Evolutionary conservation across 1,140 invertebrate genomes (phyloP).

Genomic region (Diorhabda sublineata): DNA sequence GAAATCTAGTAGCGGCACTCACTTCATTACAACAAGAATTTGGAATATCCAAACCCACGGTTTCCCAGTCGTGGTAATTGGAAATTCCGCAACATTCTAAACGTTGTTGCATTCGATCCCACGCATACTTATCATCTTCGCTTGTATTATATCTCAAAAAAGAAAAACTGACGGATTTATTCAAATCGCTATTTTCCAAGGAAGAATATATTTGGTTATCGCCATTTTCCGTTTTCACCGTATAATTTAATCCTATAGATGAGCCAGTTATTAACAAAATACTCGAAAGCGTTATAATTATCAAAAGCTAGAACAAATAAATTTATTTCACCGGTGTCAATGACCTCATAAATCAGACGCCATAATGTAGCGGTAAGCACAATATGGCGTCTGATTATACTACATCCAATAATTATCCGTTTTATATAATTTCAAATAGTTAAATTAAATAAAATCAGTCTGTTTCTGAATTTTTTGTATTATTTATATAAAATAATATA

Average conservation of each 20-base stretch:
- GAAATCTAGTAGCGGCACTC: background rate
- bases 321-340: too few relatives aligned
- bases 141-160: background rate
- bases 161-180: background rate
- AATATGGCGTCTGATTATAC: too few relatives aligned
- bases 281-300: background rate
- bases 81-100: conserved; percentile 10
- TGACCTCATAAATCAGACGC: too few relatives aligned
- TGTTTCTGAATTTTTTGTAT: too few relatives aligned
- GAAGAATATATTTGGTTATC: background rate
- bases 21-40: conserved; percentile 9
- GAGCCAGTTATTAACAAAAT: background rate
- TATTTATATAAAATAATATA: too few relatives aligned
- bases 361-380: too few relatives aligned
- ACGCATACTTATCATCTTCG: background rate
- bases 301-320: background rate
- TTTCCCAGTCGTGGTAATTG: conserved; percentile 6
- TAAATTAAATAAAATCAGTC: too few relatives aligned
- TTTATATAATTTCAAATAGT: too few relatives aligned
- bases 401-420: too few relatives aligned
- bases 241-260: conserved; percentile 5
- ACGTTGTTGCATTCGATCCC: conserved; percentile 5
- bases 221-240: background rate
- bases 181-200: background rate
- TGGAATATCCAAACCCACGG: background rate